Evolutionary conservation across 2,888 invertebrate species (phyloP).

Genomic region (Eupithecia abbreviata): DNA sequence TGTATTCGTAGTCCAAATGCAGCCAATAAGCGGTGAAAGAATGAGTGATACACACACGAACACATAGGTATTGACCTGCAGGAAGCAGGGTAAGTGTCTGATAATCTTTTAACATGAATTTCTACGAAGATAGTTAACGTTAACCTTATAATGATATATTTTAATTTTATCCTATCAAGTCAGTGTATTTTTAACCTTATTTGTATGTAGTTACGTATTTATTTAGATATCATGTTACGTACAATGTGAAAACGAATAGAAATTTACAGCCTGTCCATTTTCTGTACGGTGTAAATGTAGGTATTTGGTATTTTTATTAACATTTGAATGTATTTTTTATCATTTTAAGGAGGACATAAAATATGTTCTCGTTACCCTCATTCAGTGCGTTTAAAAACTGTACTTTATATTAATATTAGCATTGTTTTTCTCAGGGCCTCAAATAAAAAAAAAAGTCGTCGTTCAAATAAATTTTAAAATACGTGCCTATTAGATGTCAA

Average conservation of each 20-base stretch:
- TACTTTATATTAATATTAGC: background rate
- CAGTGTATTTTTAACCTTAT: conserved; percentile 39
- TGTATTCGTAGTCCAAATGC: background rate
- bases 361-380: background rate
- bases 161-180: conserved; percentile 32
- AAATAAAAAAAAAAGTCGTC: background rate
- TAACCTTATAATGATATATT: conserved; percentile 30
- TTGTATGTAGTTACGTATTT: conserved; percentile 39
- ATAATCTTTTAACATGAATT: background rate
- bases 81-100: background rate
- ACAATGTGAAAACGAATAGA: conserved; percentile 24
- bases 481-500: no score
- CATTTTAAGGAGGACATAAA: background rate
- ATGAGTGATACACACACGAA: background rate
- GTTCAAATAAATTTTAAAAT: conserved; percentile 1
- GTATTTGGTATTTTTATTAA: conserved; percentile 12
- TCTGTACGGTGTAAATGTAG: conserved; percentile 65
- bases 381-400: background rate
- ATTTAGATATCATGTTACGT: conserved; percentile 31
- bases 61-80: background rate
- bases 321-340: background rate
- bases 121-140: background rate
- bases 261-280: conserved; percentile 26
- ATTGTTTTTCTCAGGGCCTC: background rate
- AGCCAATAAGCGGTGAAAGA: background rate